These are phyloP conservation scores for Epirrita christyi DNA, from an alignment of 2,888 invertebrate species.

Conservation along the genomic window DNA sequence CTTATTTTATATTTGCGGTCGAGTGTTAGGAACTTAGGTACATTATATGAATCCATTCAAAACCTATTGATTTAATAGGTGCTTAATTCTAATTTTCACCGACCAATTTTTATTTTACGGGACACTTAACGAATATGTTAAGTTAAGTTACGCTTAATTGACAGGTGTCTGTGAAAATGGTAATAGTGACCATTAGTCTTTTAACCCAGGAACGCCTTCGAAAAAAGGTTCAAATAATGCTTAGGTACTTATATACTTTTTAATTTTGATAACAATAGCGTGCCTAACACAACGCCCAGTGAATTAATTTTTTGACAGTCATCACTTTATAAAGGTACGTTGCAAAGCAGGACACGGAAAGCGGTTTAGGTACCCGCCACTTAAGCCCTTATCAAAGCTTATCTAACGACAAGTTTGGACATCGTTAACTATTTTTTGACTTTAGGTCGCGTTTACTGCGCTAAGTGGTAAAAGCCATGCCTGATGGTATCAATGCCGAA, in stretches of 20 bases:
- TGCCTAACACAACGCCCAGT: not conserved
- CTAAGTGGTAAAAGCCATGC: conserved; percentile 4
- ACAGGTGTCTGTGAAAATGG: no score
- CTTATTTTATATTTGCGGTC: conserved; percentile 49
- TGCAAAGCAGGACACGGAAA: conserved; percentile 32
- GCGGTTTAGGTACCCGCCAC: conserved; percentile 23
- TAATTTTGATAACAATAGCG: no score
- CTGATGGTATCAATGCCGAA: not conserved
- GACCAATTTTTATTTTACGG: no score
- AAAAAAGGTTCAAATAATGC: no score
- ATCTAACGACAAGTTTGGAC: conserved; percentile 22
- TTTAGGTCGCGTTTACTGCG: not conserved
- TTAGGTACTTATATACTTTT: not conserved
- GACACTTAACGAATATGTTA: no score
- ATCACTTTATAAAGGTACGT: conserved; percentile 29
- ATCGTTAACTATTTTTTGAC: conserved; percentile 16
- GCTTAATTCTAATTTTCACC: no score
- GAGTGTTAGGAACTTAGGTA: conserved; percentile 33
- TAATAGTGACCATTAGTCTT: no score
- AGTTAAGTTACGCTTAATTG: no score
- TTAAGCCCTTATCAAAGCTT: conserved; percentile 27
- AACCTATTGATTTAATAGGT: not conserved
- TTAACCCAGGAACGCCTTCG: no score
- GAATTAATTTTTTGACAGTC: conserved; percentile 32
- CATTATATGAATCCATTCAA: conserved; percentile 29